phyloP scores from a whole-genome alignment of 2,797 vertebrate species.

The Aratinga solstitialis region DNA sequence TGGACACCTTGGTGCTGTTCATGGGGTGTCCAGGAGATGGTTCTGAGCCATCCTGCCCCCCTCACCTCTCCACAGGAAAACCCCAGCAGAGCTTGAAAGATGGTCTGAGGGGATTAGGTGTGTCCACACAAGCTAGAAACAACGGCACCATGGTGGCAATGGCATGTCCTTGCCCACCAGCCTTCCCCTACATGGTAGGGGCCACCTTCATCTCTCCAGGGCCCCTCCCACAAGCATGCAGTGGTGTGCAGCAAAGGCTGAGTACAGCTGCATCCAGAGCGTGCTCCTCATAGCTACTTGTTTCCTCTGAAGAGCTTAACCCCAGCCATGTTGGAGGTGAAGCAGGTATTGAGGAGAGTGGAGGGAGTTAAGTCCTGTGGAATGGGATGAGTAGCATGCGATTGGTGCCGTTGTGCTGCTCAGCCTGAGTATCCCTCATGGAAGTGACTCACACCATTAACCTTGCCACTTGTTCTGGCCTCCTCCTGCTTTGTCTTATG shows the following conservation, averaged over 20 bases:
- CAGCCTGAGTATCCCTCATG: rapidly evolving
- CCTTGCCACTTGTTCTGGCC: background rate
- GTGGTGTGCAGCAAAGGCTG: rapidly evolving
- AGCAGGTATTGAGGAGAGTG: background rate
- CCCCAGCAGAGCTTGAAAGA: background rate
- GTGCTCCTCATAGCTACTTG: background rate
- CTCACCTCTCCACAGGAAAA: background rate
- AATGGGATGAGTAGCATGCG: rapidly evolving
- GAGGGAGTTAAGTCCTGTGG: background rate
- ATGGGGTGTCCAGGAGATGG: background rate
- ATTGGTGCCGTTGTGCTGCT: rapidly evolving
- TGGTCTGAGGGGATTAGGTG: background rate
- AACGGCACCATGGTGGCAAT: rapidly evolving
- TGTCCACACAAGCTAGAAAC: background rate
- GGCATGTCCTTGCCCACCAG: rapidly evolving
- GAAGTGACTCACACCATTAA: background rate
- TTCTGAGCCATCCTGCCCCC: background rate
- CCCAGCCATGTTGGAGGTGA: background rate
- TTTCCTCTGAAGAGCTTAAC: background rate
- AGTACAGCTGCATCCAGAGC: background rate
- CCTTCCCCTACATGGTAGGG: rapidly evolving
- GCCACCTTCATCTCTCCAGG: too few species aligned
- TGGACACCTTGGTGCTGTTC: background rate
- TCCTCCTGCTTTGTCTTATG: background rate
- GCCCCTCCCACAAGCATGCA: background rate